These are phyloP conservation scores for Orthosia gracilis DNA, from an alignment of 2,888 invertebrate genomes.

Conservation along the genomic window DNA sequence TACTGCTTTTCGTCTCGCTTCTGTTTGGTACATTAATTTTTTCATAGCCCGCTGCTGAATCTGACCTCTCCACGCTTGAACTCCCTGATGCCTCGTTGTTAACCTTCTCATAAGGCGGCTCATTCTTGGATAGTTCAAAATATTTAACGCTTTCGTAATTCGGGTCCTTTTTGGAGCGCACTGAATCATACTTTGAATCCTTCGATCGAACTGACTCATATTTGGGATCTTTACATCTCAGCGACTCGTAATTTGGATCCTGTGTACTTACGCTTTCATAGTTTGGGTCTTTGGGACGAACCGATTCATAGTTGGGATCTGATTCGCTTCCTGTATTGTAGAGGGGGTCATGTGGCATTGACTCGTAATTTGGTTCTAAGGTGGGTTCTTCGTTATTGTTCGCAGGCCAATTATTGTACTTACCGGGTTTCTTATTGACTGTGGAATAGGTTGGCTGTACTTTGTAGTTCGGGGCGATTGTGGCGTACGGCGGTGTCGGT, in stretches of 20 bases:
- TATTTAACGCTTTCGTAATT: conserved; percentile 96
- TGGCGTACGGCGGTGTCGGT: conserved; percentile 88
- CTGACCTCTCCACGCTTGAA: conserved; percentile 80
- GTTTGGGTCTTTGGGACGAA: conserved; percentile 92
- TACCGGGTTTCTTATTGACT: conserved; percentile 90
- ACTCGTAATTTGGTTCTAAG: conserved; percentile 95
- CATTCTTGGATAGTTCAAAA: conserved; percentile 90
- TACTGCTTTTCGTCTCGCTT: conserved; percentile 84
- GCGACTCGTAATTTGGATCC: conserved; percentile 93
- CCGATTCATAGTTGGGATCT: conserved; percentile 94
- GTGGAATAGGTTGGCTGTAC: conserved; percentile 90
- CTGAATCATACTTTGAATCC: conserved; percentile 95
- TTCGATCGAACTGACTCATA: conserved; percentile 89
- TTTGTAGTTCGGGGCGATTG: conserved; percentile 86
- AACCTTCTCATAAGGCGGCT: conserved; percentile 93
- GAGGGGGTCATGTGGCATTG: conserved; percentile 92
- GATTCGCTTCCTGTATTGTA: conserved; percentile 94
- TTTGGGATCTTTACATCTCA: conserved; percentile 92
- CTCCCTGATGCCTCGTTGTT: conserved; percentile 78
- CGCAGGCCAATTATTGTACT: conserved; percentile 89
- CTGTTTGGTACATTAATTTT: conserved; percentile 82
- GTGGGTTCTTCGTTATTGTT: conserved; percentile 90
- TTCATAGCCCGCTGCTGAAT: conserved; percentile 86
- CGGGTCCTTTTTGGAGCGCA: conserved; percentile 92
- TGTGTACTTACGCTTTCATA: conserved; percentile 93